A percentile compares a stretch with the other conserved stretches of the same genome.
Evolutionary conservation across 2,797 vertebrate genomes (phyloP).

Genomic region (Sylvilagus floridanus): DNA sequence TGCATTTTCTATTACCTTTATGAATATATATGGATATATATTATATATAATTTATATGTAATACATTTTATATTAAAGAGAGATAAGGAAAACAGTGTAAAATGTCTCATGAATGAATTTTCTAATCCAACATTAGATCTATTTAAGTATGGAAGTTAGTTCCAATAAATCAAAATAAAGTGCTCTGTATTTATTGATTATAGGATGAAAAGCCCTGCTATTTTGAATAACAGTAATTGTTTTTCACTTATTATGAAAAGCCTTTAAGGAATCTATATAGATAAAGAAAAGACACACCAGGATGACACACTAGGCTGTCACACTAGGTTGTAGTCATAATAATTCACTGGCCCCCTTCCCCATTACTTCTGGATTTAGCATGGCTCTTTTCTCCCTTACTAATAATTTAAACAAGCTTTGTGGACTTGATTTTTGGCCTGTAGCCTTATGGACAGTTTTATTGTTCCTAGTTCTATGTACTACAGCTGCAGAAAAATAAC

Average conservation of each 20-base stretch:
- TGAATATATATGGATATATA: too few relatives aligned
- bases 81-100: neutral
- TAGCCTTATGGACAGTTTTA: neutral
- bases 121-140: neutral
- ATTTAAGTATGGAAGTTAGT: neutral
- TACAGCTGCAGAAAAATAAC: neutral
- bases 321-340: neutral
- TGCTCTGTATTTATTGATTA: neutral
- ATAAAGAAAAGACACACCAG: neutral
- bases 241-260: neutral
- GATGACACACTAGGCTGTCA: neutral
- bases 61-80: neutral
- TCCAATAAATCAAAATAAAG: neutral
- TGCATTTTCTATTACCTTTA: too few relatives aligned
- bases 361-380: neutral
- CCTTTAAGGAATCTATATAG: neutral
- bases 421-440: neutral
- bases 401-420: slow-evolving; percentile 25
- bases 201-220: neutral
- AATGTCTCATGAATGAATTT: neutral
- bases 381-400: neutral
- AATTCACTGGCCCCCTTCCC: neutral
- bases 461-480: neutral
- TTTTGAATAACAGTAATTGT: neutral
- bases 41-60: neutral